Conservation (phyloP, 2,113 vertebrate species). For the Varanus salvator region DNA sequence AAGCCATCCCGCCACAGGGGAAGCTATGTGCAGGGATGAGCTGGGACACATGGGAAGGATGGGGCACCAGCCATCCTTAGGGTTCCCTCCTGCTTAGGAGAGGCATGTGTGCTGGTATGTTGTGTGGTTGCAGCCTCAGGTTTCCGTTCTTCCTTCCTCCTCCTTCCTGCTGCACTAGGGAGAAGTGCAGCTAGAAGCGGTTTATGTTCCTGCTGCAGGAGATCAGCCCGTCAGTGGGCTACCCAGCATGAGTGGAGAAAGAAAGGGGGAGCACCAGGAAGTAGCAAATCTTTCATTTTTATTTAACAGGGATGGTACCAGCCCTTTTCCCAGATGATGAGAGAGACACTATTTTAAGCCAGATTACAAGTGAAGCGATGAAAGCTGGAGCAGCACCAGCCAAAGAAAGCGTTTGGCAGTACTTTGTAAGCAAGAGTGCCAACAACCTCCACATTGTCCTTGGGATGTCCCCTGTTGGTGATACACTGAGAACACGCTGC, state of each 20-base stretch:
- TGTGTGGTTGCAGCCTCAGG: too few relatives aligned
- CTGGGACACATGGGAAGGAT: too few relatives aligned
- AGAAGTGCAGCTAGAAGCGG: too few relatives aligned
- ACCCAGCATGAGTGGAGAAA: too few relatives aligned
- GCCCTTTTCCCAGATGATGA: constrained; percentile 94
- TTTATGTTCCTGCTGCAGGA: too few relatives aligned
- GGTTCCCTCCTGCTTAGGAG: too few relatives aligned
- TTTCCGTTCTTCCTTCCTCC: too few relatives aligned
- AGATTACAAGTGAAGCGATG: constrained; percentile 86
- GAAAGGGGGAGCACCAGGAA: background rate
- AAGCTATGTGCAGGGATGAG: too few relatives aligned
- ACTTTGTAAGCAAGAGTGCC: constrained; percentile 91
- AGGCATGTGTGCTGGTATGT: too few relatives aligned
- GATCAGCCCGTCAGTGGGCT: background rate
- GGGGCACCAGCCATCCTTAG: too few relatives aligned
- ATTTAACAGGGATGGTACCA: constrained; percentile 89
- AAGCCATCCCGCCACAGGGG: background rate
- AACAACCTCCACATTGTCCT: constrained; percentile 93
- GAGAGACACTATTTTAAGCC: constrained; percentile 85
- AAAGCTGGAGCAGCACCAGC: constrained; percentile 81
- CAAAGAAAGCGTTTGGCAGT: constrained; percentile 94
- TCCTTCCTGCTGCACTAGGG: too few relatives aligned
- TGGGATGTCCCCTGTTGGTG: constrained; percentile 94
- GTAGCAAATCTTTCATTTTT: background rate
- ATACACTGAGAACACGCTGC: constrained; percentile 89